phyloP scores from a whole-genome alignment of 2,797 vertebrate species.

The Anguilla megastoma region DNA sequence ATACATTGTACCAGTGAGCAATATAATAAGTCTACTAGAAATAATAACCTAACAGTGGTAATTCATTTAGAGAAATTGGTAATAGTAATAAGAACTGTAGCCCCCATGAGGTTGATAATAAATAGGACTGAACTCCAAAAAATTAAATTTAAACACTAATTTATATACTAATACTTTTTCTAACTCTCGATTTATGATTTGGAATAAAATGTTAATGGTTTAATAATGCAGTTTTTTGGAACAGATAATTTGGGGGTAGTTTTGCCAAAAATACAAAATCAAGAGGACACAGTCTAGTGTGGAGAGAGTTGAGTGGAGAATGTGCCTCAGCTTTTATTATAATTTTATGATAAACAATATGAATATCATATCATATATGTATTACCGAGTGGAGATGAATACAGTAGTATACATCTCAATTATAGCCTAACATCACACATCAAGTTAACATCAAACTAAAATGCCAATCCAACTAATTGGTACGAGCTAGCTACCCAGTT shows the following conservation, averaged over 20 bases:
- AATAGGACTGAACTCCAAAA: not conserved
- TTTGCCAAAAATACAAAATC: not conserved
- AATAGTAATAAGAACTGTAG: not conserved
- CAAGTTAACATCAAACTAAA: not conserved
- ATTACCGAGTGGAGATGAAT: too few relatives aligned
- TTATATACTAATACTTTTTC: not conserved
- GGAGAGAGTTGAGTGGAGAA: not conserved
- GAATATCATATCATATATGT: not conserved
- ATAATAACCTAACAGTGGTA: not conserved
- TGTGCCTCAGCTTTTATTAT: not conserved
- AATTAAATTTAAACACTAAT: not conserved
- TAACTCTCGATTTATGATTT: not conserved
- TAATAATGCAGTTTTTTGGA: not conserved
- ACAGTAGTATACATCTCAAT: too few relatives aligned
- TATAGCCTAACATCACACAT: too few relatives aligned
- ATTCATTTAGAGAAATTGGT: not conserved
- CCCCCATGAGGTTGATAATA: not conserved
- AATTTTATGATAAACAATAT: not conserved
- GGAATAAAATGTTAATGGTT: not conserved
- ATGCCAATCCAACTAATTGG: not conserved
- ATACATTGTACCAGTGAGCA: not conserved
- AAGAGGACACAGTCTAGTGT: not conserved
- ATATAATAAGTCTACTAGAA: not conserved
- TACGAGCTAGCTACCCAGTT: not conserved
- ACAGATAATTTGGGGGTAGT: not conserved